Percentiles rank a stretch among this genome's conserved stretches.
phyloP scores from a whole-genome alignment of 2,113 vertebrate genomes.

The Okapia johnstoni region DNA sequence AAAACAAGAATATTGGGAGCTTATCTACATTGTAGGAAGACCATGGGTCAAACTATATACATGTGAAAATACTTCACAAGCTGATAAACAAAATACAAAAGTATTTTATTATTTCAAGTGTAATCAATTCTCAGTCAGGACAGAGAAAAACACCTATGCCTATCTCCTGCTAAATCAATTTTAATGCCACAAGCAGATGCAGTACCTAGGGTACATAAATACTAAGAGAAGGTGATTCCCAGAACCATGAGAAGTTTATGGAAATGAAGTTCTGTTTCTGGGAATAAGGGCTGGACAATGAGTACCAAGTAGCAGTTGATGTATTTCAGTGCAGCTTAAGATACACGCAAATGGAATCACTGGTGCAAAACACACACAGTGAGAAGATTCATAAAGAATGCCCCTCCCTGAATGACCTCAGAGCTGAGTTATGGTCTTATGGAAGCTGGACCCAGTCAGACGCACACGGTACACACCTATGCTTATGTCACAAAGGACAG shows the following conservation, averaged over 20 bases:
- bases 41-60: background rate
- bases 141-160: background rate
- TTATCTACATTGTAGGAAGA: background rate
- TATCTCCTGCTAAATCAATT: background rate
- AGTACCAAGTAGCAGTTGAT: background rate
- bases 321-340: background rate
- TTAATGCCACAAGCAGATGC: background rate
- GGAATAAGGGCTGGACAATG: background rate
- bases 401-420: background rate
- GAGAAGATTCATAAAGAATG: background rate
- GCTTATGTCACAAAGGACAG: background rate
- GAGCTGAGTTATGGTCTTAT: background rate
- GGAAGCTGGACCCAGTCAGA: background rate
- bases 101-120: background rate
- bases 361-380: background rate
- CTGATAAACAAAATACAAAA: slow-evolving; percentile 1
- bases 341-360: background rate
- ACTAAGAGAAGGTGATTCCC: slow-evolving; percentile 9
- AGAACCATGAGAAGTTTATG: background rate
- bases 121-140: background rate
- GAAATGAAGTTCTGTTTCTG: slow-evolving; percentile 26
- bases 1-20: background rate
- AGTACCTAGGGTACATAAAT: background rate
- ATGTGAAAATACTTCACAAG: background rate
- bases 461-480: background rate